Conservation (phyloP, 2,113 vertebrate species). For the Lepisosteus oculatus region DNA sequence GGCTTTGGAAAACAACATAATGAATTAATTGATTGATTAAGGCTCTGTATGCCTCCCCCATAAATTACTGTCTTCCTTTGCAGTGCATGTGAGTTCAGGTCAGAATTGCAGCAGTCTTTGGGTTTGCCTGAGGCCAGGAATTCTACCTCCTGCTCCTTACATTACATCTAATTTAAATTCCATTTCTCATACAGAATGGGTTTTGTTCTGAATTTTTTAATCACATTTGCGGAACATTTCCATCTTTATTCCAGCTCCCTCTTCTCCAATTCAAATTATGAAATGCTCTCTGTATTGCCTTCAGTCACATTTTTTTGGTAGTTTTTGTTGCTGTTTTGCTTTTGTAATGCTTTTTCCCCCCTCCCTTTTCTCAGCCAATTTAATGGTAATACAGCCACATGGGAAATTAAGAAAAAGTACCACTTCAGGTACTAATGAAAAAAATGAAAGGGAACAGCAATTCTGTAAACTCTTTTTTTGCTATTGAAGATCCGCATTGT, state of each 20-base stretch:
- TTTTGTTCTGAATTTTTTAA: conserved; percentile 34
- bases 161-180: conserved; percentile 25
- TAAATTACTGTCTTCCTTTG: conserved; percentile 12
- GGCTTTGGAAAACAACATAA: no score
- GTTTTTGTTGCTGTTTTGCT: conserved; percentile 32
- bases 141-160: conserved; percentile 3
- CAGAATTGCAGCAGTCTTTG: conserved; percentile 11
- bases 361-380: conserved; percentile 20
- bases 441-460: conserved; percentile 9
- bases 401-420: conserved; percentile 45
- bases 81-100: conserved; percentile 10
- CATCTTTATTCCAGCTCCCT: conserved; percentile 31
- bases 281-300: conserved; percentile 19
- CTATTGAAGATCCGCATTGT: conserved; percentile 21
- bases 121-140: conserved; percentile 7
- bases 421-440: conserved; percentile 22
- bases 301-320: conserved; percentile 23
- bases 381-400: conserved; percentile 46
- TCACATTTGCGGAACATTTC: conserved; percentile 26
- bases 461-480: conserved; percentile 27
- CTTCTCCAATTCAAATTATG: conserved; percentile 29
- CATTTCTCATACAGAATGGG: conserved; percentile 26
- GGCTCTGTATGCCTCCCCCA: conserved; percentile 18
- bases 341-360: conserved; percentile 32
- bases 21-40: no score